phyloP scores from a whole-genome alignment of 2,797 vertebrate genomes.

The Macropus fuliginosus region DNA sequence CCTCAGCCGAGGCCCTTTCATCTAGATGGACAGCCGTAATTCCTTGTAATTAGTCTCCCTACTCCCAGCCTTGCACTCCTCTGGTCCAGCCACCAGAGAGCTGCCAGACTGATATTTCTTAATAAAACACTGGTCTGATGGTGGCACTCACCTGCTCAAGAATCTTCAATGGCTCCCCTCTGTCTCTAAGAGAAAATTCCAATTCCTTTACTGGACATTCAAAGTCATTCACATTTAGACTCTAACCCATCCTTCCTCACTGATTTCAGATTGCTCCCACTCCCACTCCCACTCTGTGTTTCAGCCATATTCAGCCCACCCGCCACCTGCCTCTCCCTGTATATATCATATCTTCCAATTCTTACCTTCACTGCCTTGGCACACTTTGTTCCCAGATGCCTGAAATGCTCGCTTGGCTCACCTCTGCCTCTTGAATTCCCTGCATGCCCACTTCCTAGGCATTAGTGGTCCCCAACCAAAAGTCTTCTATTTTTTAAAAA shows the following conservation, averaged over 20 bases:
- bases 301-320: neutral
- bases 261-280: neutral
- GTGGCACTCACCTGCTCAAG: neutral
- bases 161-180: neutral
- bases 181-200: neutral
- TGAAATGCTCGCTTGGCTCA: neutral
- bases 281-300: neutral
- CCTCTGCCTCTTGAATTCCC: neutral
- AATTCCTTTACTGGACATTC: neutral
- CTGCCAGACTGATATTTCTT: neutral
- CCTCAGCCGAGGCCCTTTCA: neutral
- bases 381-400: too few species aligned
- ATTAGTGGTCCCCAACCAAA: neutral
- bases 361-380: neutral
- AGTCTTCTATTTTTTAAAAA: neutral
- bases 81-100: neutral
- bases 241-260: neutral
- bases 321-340: neutral
- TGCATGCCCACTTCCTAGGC: neutral
- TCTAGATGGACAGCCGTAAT: neutral
- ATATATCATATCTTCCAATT: too few species aligned
- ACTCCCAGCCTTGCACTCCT: neutral
- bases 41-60: neutral
- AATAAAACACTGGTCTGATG: neutral
- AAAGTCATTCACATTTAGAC: neutral